These are phyloP conservation scores for Toxotes jaculatrix DNA, from an alignment of 2,113 vertebrate genomes.

Conservation along the genomic window DNA sequence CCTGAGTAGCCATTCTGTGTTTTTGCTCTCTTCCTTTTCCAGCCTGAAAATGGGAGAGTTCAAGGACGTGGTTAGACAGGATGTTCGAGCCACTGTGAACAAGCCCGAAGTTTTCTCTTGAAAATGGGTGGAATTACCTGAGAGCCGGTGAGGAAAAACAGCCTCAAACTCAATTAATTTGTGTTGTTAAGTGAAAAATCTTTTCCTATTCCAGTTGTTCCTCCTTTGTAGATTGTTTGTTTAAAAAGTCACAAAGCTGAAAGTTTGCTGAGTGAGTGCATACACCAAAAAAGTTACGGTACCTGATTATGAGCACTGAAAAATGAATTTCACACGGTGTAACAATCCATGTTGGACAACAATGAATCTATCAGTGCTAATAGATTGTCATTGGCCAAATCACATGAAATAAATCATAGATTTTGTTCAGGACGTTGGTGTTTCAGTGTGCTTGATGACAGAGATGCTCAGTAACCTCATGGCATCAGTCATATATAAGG, in stretches of 20 bases:
- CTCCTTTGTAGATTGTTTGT: no score
- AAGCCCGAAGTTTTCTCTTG: slow-evolving; percentile 89
- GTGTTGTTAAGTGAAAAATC: no score
- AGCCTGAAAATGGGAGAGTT: slow-evolving; percentile 87
- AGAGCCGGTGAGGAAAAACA: no score
- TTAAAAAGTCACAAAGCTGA: no score
- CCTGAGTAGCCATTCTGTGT: not conserved
- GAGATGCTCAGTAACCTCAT: not conserved
- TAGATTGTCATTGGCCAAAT: no score
- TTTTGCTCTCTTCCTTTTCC: not conserved
- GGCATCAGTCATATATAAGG: not conserved
- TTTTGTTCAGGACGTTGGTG: not conserved
- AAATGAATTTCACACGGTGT: not conserved
- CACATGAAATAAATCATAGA: not conserved
- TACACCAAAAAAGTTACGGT: no score
- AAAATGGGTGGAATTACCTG: slow-evolving; percentile 87
- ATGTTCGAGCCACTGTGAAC: slow-evolving; percentile 88
- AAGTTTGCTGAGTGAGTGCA: no score
- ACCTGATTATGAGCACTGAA: no score
- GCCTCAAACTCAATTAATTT: no score
- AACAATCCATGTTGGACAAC: not conserved
- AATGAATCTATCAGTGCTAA: not conserved
- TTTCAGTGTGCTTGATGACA: not conserved
- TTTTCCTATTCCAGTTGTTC: no score
- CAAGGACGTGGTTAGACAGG: slow-evolving; percentile 87